A percentile compares a stretch with the other conserved stretches of the same genome.
These are phyloP conservation scores for Vanessa tameamea DNA, from an alignment of 1,140 invertebrate genomes.

Conservation along the genomic window DNA sequence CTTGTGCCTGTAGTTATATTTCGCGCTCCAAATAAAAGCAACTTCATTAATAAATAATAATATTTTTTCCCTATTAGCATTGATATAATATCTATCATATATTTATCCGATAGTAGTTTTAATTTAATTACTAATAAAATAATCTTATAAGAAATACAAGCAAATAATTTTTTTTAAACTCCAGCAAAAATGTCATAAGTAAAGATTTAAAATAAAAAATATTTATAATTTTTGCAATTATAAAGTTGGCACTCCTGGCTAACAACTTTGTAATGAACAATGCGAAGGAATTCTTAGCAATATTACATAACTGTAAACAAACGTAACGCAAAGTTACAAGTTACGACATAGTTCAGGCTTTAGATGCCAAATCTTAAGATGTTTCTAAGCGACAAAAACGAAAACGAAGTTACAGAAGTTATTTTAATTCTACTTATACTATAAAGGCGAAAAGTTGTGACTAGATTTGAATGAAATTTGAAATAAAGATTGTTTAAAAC, in stretches of 20 bases:
- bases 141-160: neutral
- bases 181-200: neutral
- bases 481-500: no score
- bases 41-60: no score
- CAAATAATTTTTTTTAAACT: neutral
- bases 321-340: constrained; percentile 1
- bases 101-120: no score
- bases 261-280: constrained; percentile 22
- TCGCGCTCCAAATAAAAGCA: no score
- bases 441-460: no score
- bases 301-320: constrained; percentile 28
- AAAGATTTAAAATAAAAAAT: neutral
- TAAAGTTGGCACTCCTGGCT: neutral
- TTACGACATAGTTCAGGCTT: neutral
- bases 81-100: no score
- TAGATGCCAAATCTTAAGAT: neutral
- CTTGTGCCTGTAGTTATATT: no score
- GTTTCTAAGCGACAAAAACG: neutral
- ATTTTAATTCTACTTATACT: no score
- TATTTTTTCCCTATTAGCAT: no score
- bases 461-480: no score
- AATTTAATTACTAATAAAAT: no score
- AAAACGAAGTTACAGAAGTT: neutral
- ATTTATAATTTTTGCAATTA: neutral
- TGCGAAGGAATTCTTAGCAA: neutral